Percentiles rank a stretch among this genome's conserved stretches.
These are phyloP conservation scores for Octonoba sinensis DNA, from an alignment of 2,888 invertebrate genomes.

Conservation along the genomic window DNA sequence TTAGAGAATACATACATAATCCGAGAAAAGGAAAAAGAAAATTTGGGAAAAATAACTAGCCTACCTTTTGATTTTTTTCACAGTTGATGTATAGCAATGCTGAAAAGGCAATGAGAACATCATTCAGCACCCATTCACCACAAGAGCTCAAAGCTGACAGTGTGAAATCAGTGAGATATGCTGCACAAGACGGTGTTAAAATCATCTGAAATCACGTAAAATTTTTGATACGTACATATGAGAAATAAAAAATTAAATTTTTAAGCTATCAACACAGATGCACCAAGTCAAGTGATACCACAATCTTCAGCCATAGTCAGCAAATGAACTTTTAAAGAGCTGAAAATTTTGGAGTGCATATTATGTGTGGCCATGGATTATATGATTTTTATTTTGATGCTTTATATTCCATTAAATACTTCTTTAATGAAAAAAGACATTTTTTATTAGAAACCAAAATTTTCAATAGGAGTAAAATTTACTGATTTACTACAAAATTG, in stretches of 20 bases:
- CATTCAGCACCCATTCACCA: constrained; percentile 40
- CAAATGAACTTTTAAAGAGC: too few species aligned
- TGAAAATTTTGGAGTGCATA: too few species aligned
- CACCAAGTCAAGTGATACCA: neutral
- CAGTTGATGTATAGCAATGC: constrained; percentile 24
- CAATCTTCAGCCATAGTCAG: too few species aligned
- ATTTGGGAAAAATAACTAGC: neutral
- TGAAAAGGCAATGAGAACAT: constrained; percentile 34
- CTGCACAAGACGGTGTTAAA: neutral
- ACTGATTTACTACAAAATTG: too few species aligned
- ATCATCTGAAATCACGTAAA: constrained; percentile 16
- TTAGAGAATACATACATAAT: neutral
- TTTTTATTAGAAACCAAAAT: neutral
- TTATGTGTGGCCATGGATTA: too few species aligned
- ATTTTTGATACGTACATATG: neutral
- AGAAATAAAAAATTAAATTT: neutral
- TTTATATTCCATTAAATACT: too few species aligned
- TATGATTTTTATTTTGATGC: too few species aligned
- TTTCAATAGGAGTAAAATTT: too few species aligned
- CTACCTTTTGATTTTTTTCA: constrained; percentile 25
- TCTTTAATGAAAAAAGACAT: neutral
- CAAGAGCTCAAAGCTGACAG: constrained; percentile 11
- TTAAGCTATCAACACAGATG: neutral
- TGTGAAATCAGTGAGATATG: constrained; percentile 21
- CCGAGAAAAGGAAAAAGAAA: neutral